Evolutionary conservation across 2,888 invertebrate species (phyloP).

Genomic region (Phragmatobia fuliginosa): DNA sequence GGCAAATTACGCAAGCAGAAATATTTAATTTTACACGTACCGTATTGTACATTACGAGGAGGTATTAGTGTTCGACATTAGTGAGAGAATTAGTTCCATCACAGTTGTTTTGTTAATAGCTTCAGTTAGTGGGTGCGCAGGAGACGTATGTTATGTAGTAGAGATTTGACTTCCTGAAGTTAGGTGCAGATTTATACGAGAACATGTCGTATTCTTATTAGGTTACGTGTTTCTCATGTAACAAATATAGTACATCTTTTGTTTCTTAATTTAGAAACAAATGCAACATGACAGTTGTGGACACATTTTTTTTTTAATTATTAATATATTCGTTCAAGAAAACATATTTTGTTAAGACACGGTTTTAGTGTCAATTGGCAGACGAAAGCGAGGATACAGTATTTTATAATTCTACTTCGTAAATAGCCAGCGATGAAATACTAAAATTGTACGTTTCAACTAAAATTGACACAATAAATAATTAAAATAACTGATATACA

Average conservation of each 20-base stretch:
- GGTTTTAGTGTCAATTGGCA: no score
- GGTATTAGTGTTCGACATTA: background rate
- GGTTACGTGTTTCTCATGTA: background rate
- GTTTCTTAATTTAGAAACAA: background rate
- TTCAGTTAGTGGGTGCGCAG: background rate
- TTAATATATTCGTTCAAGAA: no score
- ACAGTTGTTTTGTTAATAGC: background rate
- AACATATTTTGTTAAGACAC: no score
- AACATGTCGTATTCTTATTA: no score
- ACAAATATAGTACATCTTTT: background rate
- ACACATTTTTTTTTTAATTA: no score
- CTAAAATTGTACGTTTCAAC: no score
- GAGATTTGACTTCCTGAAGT: background rate
- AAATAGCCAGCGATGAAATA: background rate
- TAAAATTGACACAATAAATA: no score
- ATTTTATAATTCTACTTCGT: no score
- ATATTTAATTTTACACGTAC: constrained; percentile 1
- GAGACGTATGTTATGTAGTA: background rate
- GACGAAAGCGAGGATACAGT: no score
- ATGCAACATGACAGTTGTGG: no score
- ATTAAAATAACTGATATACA: no score
- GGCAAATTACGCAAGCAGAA: background rate
- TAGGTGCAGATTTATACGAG: no score
- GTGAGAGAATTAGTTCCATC: constrained; percentile 1
- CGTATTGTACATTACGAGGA: background rate